phyloP scores from a whole-genome alignment of 2,888 invertebrate genomes.

The Polia nebulosa region DNA sequence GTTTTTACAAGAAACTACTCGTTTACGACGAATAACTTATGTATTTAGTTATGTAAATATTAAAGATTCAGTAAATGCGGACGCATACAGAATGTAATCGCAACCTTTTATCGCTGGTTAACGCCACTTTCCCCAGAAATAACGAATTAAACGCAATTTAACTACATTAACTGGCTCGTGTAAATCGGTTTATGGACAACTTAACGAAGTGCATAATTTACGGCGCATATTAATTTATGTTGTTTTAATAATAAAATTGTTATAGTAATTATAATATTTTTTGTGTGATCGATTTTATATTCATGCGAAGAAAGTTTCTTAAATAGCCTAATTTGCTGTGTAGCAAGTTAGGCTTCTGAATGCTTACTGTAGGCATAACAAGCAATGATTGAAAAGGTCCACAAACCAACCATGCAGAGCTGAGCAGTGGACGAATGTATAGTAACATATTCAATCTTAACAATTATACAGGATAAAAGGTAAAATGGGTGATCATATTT shows the following conservation, averaged over 20 bases:
- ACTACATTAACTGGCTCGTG: neutral
- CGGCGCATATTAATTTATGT: neutral
- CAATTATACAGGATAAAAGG: no score
- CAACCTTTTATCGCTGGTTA: conserved; percentile 41
- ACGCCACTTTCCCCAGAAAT: conserved; percentile 46
- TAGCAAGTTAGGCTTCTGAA: neutral
- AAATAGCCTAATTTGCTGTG: neutral
- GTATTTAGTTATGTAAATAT: conserved; percentile 8
- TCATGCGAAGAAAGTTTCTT: neutral
- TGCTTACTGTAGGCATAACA: neutral
- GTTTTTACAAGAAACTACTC: neutral
- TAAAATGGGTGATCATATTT: no score
- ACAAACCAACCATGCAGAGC: no score
- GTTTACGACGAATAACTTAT: neutral
- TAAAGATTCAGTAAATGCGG: conserved; percentile 5
- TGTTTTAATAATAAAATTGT: neutral
- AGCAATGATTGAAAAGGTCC: neutral
- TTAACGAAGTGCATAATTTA: conserved; percentile 5
- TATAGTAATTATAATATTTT: neutral
- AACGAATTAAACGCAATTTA: conserved; percentile 20
- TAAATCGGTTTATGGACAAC: conserved; percentile 15
- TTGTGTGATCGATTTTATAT: neutral
- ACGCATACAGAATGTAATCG: conserved; percentile 6
- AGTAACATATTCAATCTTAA: no score
- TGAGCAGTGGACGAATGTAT: no score